phyloP scores from a whole-genome alignment of 1,140 invertebrate genomes.

The Octopus sinensis region DNA sequence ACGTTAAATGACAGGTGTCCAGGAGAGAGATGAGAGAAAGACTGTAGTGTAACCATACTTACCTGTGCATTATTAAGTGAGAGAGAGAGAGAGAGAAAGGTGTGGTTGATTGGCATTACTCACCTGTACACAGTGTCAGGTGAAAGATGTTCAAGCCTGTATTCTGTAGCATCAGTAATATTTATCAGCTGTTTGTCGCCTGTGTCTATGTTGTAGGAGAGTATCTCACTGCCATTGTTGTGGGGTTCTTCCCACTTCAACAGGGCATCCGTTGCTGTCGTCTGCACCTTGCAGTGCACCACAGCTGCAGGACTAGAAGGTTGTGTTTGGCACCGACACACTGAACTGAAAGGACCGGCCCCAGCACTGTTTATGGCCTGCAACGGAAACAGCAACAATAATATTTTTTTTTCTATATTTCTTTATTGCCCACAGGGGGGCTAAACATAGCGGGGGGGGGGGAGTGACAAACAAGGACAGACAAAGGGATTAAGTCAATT shows the following conservation, averaged over 20 bases:
- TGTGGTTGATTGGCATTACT: conserved; percentile 21
- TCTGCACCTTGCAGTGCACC: conserved; percentile 61
- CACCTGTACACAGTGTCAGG: conserved; percentile 65
- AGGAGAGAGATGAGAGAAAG: too few relatives aligned
- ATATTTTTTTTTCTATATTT: too few relatives aligned
- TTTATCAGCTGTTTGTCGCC: conserved; percentile 61
- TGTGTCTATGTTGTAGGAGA: conserved; percentile 73
- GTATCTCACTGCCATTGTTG: conserved; percentile 66
- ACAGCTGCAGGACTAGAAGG: conserved; percentile 52
- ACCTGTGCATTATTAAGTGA: too few relatives aligned
- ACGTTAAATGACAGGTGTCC: too few relatives aligned
- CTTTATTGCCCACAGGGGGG: too few relatives aligned
- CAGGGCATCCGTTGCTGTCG: conserved; percentile 67
- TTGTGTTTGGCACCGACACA: conserved; percentile 45
- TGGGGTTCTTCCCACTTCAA: conserved; percentile 72
- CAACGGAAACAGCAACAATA: conserved; percentile 6
- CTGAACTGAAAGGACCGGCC: conserved; percentile 47
- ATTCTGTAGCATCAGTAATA: conserved; percentile 44
- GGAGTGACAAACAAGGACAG: too few relatives aligned
- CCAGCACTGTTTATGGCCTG: conserved; percentile 56
- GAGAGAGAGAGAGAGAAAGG: too few relatives aligned
- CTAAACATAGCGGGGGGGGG: too few relatives aligned
- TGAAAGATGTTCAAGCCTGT: conserved; percentile 58
- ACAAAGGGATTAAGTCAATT: too few relatives aligned
- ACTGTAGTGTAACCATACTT: too few relatives aligned